Conservation (phyloP, 2,797 vertebrate species). For the Setipinna tenuifilis region DNA sequence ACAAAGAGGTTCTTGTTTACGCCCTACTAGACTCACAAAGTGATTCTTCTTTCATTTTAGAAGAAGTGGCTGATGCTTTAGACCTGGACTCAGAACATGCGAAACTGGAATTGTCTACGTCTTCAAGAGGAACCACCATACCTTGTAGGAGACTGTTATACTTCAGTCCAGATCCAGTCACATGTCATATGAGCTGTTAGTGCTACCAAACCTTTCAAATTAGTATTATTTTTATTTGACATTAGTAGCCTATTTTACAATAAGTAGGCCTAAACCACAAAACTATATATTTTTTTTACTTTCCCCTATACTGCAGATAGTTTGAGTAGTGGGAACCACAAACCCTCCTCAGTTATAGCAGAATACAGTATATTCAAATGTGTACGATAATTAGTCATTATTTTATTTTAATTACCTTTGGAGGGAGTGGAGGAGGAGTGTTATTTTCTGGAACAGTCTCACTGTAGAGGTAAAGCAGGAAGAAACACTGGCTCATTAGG, state of each 20-base stretch:
- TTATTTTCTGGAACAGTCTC: slow-evolving; percentile 58
- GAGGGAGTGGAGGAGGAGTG: slow-evolving; percentile 85
- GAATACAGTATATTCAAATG: too few relatives aligned
- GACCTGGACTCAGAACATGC: slow-evolving; percentile 32
- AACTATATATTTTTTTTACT: too few relatives aligned
- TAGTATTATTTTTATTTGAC: too few relatives aligned
- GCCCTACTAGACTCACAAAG: slow-evolving; percentile 45
- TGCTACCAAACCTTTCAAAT: too few relatives aligned
- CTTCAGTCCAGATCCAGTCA: too few relatives aligned
- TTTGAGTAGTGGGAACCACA: too few relatives aligned
- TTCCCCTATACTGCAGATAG: too few relatives aligned
- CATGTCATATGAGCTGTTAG: too few relatives aligned
- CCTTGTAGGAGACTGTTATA: slow-evolving; percentile 10
- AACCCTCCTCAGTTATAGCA: too few relatives aligned
- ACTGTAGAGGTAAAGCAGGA: slow-evolving; percentile 61
- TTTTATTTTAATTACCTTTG: slow-evolving; percentile 77
- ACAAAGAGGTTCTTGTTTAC: slow-evolving; percentile 39
- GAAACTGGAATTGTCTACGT: slow-evolving; percentile 44
- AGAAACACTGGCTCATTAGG: neutral
- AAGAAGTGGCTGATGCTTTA: slow-evolving; percentile 38
- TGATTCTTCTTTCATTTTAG: slow-evolving; percentile 47
- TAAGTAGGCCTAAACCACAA: too few relatives aligned
- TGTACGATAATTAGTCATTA: too few relatives aligned
- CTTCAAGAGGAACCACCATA: slow-evolving; percentile 25
- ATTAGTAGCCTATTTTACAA: too few relatives aligned